Evolutionary conservation across 2,888 invertebrate genomes (phyloP).

Genomic region (Amaurobius ferox): DNA sequence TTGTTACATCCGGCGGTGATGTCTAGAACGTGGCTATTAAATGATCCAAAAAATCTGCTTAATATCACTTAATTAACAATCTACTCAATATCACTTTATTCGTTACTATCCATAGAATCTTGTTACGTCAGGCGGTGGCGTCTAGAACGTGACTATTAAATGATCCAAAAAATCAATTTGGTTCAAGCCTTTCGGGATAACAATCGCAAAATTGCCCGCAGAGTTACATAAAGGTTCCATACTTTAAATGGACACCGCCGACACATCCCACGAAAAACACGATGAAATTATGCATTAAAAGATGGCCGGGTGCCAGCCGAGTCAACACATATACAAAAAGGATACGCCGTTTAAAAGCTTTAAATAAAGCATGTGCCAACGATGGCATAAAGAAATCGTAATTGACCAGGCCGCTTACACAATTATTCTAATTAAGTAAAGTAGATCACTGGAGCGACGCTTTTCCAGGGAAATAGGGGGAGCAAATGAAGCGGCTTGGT

Average conservation of each 20-base stretch:
- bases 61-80: too few species aligned
- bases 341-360: background rate
- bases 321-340: background rate
- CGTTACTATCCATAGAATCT: too few species aligned
- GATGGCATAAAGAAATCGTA: background rate
- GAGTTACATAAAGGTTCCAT: background rate
- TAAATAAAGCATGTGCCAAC: background rate
- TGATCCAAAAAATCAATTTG: too few species aligned
- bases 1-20: too few species aligned
- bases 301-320: background rate
- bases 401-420: background rate
- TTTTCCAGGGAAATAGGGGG: background rate
- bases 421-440: constrained; percentile 18
- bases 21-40: too few species aligned
- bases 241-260: background rate
- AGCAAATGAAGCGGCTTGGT: background rate
- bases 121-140: too few species aligned
- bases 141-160: too few species aligned
- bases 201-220: too few species aligned
- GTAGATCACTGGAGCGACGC: background rate
- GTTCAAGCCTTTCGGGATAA: too few species aligned
- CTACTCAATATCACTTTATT: too few species aligned
- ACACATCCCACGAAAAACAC: background rate
- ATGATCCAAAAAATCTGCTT: too few species aligned
- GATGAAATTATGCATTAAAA: background rate